phyloP scores from a whole-genome alignment of 1,140 invertebrate species.

The Procambarus virginalis region DNA sequence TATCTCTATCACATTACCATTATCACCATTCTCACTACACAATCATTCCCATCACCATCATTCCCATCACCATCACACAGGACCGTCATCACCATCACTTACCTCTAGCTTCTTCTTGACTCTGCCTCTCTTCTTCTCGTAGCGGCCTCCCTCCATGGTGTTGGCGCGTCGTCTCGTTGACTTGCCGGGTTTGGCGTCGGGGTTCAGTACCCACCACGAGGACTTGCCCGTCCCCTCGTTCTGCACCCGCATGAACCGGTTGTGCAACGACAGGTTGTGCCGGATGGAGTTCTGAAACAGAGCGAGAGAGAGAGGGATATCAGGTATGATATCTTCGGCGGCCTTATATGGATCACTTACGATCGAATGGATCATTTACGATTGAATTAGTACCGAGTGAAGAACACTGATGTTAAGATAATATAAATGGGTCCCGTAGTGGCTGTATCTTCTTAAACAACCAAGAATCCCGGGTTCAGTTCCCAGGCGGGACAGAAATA shows the following conservation, averaged over 20 bases:
- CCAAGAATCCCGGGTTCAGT: no score
- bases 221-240: conserved; percentile 99
- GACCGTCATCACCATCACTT: conserved; percentile 74
- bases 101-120: conserved; percentile 94
- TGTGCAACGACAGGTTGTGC: conserved; percentile 99
- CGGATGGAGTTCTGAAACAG: conserved; percentile 98
- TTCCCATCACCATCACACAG: neutral
- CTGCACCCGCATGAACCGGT: conserved; percentile 98
- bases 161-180: conserved; percentile 93
- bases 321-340: no score
- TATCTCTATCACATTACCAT: no score
- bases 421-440: no score
- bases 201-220: conserved; percentile 99
- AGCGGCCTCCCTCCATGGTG: conserved; percentile 97
- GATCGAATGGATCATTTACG: no score
- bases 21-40: no score
- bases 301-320: conserved; percentile 47
- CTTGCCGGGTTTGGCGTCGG: conserved; percentile 97
- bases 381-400: no score
- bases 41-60: no score
- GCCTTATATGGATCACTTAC: no score
- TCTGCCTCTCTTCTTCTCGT: conserved; percentile 93
- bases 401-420: no score
- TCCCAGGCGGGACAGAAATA: no score
- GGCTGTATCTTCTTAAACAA: no score